Evolutionary conservation across 2,113 vertebrate species (phyloP), one percentile per base, ranked within the genome.

Genomic region (Naja naja): DNA sequence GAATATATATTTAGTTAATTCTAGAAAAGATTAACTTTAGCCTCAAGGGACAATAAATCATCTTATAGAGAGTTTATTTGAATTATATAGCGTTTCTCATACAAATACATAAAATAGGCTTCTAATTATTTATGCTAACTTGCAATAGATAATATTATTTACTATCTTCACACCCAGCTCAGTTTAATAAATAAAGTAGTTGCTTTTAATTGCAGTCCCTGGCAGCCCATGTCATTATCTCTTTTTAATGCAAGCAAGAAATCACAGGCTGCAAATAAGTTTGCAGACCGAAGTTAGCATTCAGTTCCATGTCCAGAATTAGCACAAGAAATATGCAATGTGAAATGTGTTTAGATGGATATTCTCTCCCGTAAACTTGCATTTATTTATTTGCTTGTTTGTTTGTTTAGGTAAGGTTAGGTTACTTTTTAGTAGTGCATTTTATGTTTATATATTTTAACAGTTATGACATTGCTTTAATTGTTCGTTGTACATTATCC

Each of bases 231-330:
- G 52, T 74, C 30, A 8, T 0, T 2, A 14, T 5, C 0, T 1
- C 34, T 0, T 0, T 16, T n/a, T 5, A 25, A 27, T 0, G 23
- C 0, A 1, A 39, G 54, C 89, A n/a, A 87, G 0, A 53, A 90
- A 34, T 47, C 16, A 4, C 9, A 0, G 45, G 5, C 53, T 49
- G 1, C 30, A 0, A 1, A 5, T 6, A 7, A 30, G 18, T 64
- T 3, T 16, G 34, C 49, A 53, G 58, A 30, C 9, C 0, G 0
- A 88, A 47, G 47, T 20, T 2, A 43, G 39, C 4, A 0, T 1
- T 47, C 45, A 12, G 1, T 64, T 92, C 45, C 49, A 25, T 2
- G 0, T 60, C 11, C 11, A 64, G 30, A 81, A 45, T 18, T 74
- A 88, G 47, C 1, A 12, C 27, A 5, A 54, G 30, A n/a, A 43